Percentiles rank a stretch among this genome's conserved stretches.
Evolutionary conservation across 2,888 invertebrate species (phyloP).

Genomic region (Pristionchus arcanus): DNA sequence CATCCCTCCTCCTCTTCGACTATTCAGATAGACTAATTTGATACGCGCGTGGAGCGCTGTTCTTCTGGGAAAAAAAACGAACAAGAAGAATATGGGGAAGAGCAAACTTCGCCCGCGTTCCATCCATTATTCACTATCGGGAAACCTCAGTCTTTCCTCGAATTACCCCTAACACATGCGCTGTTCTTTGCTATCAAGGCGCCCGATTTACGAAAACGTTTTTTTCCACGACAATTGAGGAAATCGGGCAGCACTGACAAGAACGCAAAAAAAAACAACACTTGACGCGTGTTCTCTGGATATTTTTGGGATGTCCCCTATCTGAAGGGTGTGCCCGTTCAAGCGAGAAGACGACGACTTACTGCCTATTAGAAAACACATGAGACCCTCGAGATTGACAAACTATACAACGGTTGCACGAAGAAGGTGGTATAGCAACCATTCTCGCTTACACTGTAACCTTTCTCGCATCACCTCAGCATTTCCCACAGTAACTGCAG

Average conservation of each 20-base stretch:
- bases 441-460: background rate
- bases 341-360: background rate
- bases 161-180: background rate
- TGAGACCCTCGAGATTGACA: background rate
- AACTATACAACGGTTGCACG: background rate
- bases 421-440: background rate
- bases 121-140: background rate
- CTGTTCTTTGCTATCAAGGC: background rate
- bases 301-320: background rate
- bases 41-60: background rate
- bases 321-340: background rate
- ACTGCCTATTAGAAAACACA: background rate
- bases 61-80: background rate
- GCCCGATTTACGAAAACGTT: too few relatives aligned
- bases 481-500: background rate
- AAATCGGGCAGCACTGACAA: background rate
- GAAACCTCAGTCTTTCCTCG: background rate
- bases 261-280: background rate
- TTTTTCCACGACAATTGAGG: too few relatives aligned
- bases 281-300: background rate
- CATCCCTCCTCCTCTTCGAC: background rate
- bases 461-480: background rate
- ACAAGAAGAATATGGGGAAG: background rate
- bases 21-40: constrained; percentile 34
- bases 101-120: constrained; percentile 10